These are phyloP conservation scores for Cydia amplana DNA, from an alignment of 1,140 invertebrate species.

Conservation along the genomic window DNA sequence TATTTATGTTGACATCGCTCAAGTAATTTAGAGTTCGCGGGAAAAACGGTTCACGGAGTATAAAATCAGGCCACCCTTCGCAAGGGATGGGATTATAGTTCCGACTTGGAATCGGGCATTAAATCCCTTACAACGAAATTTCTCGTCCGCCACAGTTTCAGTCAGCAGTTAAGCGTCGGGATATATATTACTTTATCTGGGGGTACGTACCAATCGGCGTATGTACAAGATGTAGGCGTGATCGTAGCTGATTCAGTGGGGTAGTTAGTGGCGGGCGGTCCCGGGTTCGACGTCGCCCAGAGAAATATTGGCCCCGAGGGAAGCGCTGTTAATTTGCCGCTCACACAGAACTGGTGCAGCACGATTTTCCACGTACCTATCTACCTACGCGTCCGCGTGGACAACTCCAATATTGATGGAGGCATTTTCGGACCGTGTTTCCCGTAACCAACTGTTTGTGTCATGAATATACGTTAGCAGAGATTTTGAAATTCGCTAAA, in stretches of 20 bases:
- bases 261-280: slow-evolving; percentile 71
- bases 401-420: slow-evolving; percentile 51
- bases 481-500: neutral
- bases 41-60: slow-evolving; percentile 5
- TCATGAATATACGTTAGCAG: neutral
- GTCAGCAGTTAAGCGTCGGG: slow-evolving; percentile 51
- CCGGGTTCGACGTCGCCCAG: slow-evolving; percentile 66
- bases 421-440: slow-evolving; percentile 46
- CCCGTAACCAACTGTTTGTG: slow-evolving; percentile 22
- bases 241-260: slow-evolving; percentile 76
- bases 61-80: neutral
- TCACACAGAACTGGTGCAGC: slow-evolving; percentile 51
- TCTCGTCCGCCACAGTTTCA: slow-evolving; percentile 40
- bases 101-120: slow-evolving; percentile 19
- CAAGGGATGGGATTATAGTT: slow-evolving; percentile 18
- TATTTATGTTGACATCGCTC: slow-evolving; percentile 23
- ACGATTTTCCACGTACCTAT: slow-evolving; percentile 68
- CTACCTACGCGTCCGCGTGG: slow-evolving; percentile 41
- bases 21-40: neutral
- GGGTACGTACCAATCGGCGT: slow-evolving; percentile 71
- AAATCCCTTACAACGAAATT: slow-evolving; percentile 26
- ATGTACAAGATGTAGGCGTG: slow-evolving; percentile 77
- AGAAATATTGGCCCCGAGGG: slow-evolving; percentile 73
- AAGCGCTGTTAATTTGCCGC: slow-evolving; percentile 72
- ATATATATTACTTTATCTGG: slow-evolving; percentile 63